Percentiles rank a stretch among this genome's conserved stretches.
Evolutionary conservation across 2,113 vertebrate genomes (phyloP).

Genomic region (Oreotrochilus melanogaster): DNA sequence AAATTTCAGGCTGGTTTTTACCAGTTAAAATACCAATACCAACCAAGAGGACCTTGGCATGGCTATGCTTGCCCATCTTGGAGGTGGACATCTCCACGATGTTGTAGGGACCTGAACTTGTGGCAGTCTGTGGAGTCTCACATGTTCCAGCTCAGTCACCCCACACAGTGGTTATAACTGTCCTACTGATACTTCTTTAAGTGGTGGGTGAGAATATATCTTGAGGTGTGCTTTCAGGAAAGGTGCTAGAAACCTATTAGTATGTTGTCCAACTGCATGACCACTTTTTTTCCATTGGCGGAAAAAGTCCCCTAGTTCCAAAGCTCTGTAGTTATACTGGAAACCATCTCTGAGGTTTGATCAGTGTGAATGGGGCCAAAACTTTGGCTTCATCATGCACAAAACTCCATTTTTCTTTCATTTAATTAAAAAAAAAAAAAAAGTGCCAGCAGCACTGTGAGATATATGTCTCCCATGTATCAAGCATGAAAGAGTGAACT

Average conservation of each 20-base stretch:
- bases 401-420: neutral
- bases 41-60: constrained; percentile 87
- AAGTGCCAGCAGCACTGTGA: neutral
- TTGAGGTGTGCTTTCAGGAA: neutral
- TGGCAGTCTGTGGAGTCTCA: neutral
- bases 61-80: constrained; percentile 97
- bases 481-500: neutral
- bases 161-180: neutral
- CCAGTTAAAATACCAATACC: no score
- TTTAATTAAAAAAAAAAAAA: neutral
- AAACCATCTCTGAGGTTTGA: neutral
- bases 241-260: neutral
- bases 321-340: neutral
- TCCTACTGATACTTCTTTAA: neutral
- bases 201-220: neutral
- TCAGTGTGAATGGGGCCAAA: neutral
- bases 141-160: neutral
- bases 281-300: neutral
- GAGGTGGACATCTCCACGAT: constrained; percentile 99
- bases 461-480: neutral
- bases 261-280: neutral
- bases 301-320: no score
- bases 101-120: constrained; percentile 85
- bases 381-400: fast-evolving
- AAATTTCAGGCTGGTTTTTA: neutral